These are phyloP conservation scores for Cyphomyrmex costatus DNA, from an alignment of 1,140 invertebrate species.

Conservation along the genomic window DNA sequence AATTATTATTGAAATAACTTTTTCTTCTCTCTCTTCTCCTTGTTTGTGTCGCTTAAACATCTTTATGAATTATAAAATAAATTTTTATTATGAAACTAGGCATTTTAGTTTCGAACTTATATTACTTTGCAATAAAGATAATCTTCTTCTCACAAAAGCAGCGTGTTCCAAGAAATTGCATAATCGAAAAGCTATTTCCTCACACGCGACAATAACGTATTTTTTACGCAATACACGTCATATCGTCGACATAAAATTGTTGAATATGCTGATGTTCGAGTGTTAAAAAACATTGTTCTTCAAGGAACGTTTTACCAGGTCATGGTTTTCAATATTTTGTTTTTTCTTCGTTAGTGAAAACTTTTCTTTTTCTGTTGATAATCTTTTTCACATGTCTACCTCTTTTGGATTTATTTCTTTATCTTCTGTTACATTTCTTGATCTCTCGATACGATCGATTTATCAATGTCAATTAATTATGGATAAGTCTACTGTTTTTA, in stretches of 20 bases:
- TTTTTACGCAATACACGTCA: slow-evolving; percentile 14
- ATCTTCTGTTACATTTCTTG: neutral
- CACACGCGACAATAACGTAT: neutral
- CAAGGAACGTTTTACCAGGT: slow-evolving; percentile 3
- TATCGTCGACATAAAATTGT: slow-evolving; percentile 36
- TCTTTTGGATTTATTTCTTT: slow-evolving; percentile 9
- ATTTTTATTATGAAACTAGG: neutral
- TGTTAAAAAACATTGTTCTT: neutral
- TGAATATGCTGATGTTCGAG: neutral
- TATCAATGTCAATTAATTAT: slow-evolving; percentile 16
- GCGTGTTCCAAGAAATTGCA: slow-evolving; percentile 1
- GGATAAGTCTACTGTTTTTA: neutral
- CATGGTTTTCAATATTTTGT: slow-evolving; percentile 9
- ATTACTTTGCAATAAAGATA: neutral
- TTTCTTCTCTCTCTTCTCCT: neutral
- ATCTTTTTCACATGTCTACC: slow-evolving; percentile 16
- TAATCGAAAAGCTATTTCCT: slow-evolving; percentile 14
- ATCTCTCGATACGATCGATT: slow-evolving; percentile 1
- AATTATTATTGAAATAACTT: neutral
- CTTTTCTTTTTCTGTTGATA: slow-evolving; percentile 7
- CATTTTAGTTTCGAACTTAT: neutral
- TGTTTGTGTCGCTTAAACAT: neutral
- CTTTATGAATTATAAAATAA: too few species aligned
- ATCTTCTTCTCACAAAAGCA: neutral
- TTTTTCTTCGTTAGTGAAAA: neutral